A percentile compares a stretch with the other conserved stretches of the same genome.
phyloP scores from a whole-genome alignment of 2,888 invertebrate species.

The Spialia ferax region DNA sequence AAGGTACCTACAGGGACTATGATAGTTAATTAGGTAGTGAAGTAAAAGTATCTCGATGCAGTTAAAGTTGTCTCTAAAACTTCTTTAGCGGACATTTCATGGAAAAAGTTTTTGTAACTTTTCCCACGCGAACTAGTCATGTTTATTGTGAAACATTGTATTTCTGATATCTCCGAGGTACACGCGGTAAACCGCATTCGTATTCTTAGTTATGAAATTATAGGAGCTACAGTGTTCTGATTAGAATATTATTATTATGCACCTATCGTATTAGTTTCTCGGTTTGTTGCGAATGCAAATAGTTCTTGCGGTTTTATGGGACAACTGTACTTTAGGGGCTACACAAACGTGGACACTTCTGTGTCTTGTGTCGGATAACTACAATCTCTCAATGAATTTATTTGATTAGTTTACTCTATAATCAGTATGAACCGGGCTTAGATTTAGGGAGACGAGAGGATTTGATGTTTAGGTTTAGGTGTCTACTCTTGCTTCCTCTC shows the following conservation, averaged over 20 bases:
- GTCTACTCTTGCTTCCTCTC: too few relatives aligned
- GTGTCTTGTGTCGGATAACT: too few relatives aligned
- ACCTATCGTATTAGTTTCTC: background rate
- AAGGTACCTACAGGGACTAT: too few relatives aligned
- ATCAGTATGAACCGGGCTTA: too few relatives aligned
- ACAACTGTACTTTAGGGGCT: background rate
- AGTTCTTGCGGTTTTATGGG: slow-evolving; percentile 54
- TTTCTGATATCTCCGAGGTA: slow-evolving; percentile 32
- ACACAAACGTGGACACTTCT: too few relatives aligned
- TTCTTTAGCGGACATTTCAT: background rate
- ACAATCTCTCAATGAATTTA: too few relatives aligned
- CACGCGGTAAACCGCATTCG: slow-evolving; percentile 51
- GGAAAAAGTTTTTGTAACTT: slow-evolving; percentile 7
- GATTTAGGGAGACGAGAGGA: too few relatives aligned
- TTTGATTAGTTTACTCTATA: too few relatives aligned
- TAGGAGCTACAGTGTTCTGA: slow-evolving; percentile 52
- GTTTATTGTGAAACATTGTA: slow-evolving; percentile 6
- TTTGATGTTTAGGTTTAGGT: too few relatives aligned
- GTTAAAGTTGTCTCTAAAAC: background rate
- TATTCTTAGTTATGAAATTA: slow-evolving; percentile 45
- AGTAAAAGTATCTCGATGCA: background rate
- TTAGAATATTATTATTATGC: background rate
- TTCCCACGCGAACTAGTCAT: background rate
- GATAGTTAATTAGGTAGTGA: too few relatives aligned
- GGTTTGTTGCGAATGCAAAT: slow-evolving; percentile 43